Percentiles rank a stretch among this genome's conserved stretches.
Evolutionary conservation across 2,113 vertebrate species (phyloP).

Genomic region (Struthio camelus): DNA sequence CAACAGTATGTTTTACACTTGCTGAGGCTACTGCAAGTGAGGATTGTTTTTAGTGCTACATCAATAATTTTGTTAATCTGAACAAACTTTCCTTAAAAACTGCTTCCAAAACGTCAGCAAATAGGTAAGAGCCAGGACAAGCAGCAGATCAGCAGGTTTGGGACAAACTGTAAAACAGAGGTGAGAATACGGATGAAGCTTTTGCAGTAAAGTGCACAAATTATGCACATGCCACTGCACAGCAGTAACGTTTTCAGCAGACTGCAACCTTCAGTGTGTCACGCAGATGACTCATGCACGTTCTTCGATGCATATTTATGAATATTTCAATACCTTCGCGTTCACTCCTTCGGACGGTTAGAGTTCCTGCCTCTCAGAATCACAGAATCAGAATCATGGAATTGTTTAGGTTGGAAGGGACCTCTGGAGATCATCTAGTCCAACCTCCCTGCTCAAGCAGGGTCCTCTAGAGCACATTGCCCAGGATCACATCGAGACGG

Average conservation of each 20-base stretch:
- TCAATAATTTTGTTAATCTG: background rate
- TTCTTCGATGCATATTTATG: background rate
- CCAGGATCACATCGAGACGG: no score
- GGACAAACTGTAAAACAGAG: background rate
- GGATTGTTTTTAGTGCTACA: background rate
- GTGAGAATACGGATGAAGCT: background rate
- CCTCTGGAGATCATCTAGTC: no score
- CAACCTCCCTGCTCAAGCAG: no score
- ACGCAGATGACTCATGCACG: fast-evolving
- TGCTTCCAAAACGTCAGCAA: background rate
- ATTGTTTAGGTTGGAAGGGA: no score
- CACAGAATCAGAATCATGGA: no score
- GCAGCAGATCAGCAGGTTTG: background rate
- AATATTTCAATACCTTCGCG: background rate
- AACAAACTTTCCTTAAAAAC: background rate
- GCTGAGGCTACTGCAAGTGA: background rate
- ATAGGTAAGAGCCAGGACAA: background rate
- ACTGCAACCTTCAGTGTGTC: background rate
- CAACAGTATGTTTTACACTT: background rate
- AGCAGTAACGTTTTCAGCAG: background rate
- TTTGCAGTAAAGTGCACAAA: background rate
- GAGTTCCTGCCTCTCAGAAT: no score
- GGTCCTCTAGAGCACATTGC: no score
- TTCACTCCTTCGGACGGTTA: background rate
- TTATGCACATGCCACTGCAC: background rate